Conservation (phyloP, 1,140 invertebrate species). For the Brachionus rotundiformis region DNA sequence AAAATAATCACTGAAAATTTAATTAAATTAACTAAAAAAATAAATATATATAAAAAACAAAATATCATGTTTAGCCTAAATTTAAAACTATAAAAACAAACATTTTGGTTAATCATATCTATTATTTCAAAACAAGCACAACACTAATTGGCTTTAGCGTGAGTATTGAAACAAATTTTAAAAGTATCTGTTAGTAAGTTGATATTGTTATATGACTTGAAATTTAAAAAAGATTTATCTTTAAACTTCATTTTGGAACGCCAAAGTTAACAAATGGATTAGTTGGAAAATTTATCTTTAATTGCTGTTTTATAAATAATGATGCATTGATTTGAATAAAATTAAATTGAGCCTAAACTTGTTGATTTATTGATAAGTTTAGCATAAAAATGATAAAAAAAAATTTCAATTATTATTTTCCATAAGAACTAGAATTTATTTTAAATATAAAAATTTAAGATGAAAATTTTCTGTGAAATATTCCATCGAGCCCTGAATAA, state of each 20-base stretch:
- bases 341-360: slow-evolving; percentile 12
- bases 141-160: background rate
- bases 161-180: background rate
- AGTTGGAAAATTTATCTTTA: background rate
- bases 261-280: background rate
- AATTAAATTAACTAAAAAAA: no score
- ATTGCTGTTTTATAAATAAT: background rate
- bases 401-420: no score
- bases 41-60: no score
- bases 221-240: background rate
- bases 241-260: background rate
- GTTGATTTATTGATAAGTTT: background rate
- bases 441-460: slow-evolving; percentile 9
- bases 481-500: slow-evolving; percentile 18
- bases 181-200: background rate
- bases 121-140: background rate
- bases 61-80: background rate
- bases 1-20: no score
- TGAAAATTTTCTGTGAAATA: slow-evolving; percentile 43
- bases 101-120: background rate
- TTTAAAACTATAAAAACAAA: background rate
- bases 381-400: no score
- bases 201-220: background rate
- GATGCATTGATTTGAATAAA: background rate
- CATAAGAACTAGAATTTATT: background rate